Conservation (phyloP, 2,113 vertebrate genomes). For the Lontra canadensis region DNA sequence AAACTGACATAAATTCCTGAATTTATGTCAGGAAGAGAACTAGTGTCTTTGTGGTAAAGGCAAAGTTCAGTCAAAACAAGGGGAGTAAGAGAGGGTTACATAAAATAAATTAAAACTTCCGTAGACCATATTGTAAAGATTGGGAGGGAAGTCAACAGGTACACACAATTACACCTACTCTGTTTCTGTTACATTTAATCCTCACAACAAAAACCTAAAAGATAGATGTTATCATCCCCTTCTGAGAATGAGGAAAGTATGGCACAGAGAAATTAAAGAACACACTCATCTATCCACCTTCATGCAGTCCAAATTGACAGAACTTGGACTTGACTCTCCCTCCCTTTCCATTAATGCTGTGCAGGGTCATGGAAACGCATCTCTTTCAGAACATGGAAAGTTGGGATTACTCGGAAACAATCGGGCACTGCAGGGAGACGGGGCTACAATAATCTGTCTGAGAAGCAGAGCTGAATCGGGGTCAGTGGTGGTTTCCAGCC, state of each 20-base stretch:
- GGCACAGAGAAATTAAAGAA: not conserved
- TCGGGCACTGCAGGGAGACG: not conserved
- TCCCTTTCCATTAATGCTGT: not conserved
- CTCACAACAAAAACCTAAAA: not conserved
- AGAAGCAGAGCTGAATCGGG: not conserved
- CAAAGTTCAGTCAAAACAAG: not conserved
- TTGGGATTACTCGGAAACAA: not conserved
- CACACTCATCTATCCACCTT: not conserved
- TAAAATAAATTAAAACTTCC: not conserved
- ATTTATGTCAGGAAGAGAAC: not conserved
- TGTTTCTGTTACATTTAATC: not conserved
- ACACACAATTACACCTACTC: not conserved
- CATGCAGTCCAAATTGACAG: not conserved
- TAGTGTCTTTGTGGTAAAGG: not conserved
- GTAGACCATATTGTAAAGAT: not conserved
- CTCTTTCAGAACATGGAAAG: not conserved
- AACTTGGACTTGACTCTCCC: not conserved
- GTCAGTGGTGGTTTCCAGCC: not conserved
- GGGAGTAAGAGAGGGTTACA: not conserved
- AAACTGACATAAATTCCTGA: not conserved
- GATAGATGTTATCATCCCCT: not conserved
- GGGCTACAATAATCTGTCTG: not conserved
- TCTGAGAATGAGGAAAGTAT: not conserved
- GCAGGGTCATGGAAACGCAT: not conserved
- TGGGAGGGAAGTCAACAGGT: not conserved